Evolutionary conservation across 2,888 invertebrate genomes (phyloP), one percentile per base, ranked within the genome.

Genomic region (Bhutanitis thaidina): DNA sequence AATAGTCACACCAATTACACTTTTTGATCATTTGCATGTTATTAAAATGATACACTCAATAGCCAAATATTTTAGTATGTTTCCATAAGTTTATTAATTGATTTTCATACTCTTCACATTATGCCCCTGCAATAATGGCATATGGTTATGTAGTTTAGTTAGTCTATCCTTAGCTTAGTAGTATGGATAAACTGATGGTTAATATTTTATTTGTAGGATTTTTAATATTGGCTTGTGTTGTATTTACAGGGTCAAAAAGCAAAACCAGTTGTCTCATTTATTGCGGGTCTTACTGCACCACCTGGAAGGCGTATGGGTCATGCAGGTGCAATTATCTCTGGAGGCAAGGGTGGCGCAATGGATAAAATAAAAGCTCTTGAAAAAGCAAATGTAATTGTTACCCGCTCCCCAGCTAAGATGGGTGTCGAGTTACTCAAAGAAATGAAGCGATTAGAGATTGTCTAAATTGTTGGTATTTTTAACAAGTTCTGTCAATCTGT

Each of bases 271-370:
- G 98, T 99, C 1, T 97, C 99, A 7, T 99, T 99, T 86, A 99
- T 99, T 82, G 99, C 99, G 66, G 99, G 99, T 52, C 82, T 99
- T 55, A 98, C 99, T 9, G 99, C 99, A 10, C 99, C 99, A 13
- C 98, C 98, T 38, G 98, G 98, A 48, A 92, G 99, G 68, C 92
- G 99, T 75, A 99, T 99, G 99, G 99, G 99, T 37, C 99, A 99
- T 80, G 99, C 99, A 54, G 99, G 99, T 62, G 99, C 99, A 60
- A 99, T 99, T 70, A 99, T 99, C 76, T 97, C 98, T 0, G 99
- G 99, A 12, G 99, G 99, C 43, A 98, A 98, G 81, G 99, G 99
- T 58, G 98, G 98, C 48, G 99, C 99, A 52, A 94, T 96, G 87
- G 98, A 98, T 76, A 99, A 99, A 90, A 99, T 99, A 62, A 94